Evolutionary conservation across 2,797 vertebrate genomes (phyloP), one percentile per base, ranked within the genome.

Genomic region (Steatocranus sp.): DNA sequence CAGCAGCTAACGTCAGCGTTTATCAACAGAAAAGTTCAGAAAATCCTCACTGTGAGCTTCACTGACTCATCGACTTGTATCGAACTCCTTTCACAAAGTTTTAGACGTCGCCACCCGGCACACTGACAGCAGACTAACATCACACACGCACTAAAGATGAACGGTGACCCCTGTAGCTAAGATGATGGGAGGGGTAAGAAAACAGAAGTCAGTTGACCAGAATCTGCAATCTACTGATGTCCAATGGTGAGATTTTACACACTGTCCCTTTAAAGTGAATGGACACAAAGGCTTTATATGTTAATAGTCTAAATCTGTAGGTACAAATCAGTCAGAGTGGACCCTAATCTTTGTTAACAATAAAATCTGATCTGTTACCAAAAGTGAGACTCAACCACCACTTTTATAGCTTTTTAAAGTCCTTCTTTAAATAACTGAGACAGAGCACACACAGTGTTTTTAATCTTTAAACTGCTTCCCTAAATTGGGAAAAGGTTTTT

Each of bases 261-360:
- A 61, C 2, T 0, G 56, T 20, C 7, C 32, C 32, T 61, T 63
- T 85, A 77, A 87, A 75, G 82, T 75, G 38, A 70, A 46, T 7
- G 9, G 9, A 27, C 63, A 84, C 68, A 3, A 25, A 53, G 23
- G 18, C 17, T 88, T 83, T 18, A 53, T 8, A 11, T 1, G 43
- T 1, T 73, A 48, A 73, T 30, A 11, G 41, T 48, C 66, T 18
- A 18, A 48, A 30, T 18, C 43, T 46, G 25, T 5, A 18, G 34
- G 34, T 27, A 70, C 38, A 43, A 46, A 11, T 30, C 23, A 23
- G 8, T 66, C 61, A 46, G 41, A 48, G 66, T 30, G 41, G 6
- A 46, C n/a, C 14, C 8, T 53, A 8, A 7, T 49, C 7, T 56
- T 27, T 8, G 15, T 1, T 48, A 17, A 41, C 38, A 43, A 50